Conservation (phyloP, 1,140 invertebrate genomes). For the Amphibalanus amphitrite region DNA sequence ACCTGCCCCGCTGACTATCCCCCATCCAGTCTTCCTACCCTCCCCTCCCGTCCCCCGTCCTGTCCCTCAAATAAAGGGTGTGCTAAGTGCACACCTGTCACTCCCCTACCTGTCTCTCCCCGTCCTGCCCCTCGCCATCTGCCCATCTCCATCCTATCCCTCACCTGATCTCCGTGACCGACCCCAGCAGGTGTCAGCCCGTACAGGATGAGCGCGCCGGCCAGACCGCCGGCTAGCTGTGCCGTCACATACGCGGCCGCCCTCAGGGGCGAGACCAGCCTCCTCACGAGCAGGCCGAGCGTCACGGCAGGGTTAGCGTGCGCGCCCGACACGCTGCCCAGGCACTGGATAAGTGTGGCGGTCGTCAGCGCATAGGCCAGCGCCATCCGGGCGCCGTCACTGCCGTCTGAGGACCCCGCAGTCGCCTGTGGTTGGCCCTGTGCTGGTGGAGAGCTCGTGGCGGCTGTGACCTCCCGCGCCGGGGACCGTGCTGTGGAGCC, state of each 20-base stretch:
- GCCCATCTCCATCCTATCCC: too few relatives aligned
- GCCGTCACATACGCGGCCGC: constrained; percentile 52
- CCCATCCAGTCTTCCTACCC: too few relatives aligned
- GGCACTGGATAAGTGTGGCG: constrained; percentile 32
- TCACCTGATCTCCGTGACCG: not conserved
- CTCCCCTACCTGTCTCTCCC: too few relatives aligned
- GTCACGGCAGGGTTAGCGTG: constrained; percentile 75
- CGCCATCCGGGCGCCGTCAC: not conserved
- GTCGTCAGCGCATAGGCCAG: constrained; percentile 26
- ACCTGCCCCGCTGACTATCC: too few relatives aligned
- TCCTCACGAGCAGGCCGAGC: constrained; percentile 54
- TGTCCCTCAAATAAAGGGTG: too few relatives aligned
- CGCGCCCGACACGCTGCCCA: constrained; percentile 48
- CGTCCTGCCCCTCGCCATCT: too few relatives aligned
- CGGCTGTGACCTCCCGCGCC: not conserved
- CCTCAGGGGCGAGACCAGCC: constrained; percentile 55
- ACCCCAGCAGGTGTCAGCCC: not conserved
- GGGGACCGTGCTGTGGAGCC: not conserved
- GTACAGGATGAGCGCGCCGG: not conserved
- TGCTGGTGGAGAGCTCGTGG: not conserved
- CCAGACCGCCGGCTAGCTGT: constrained; percentile 44
- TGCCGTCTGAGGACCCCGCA: not conserved
- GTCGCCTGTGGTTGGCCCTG: not conserved
- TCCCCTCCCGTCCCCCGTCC: too few relatives aligned
- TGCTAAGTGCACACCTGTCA: too few relatives aligned